Percentiles rank a stretch among this genome's conserved stretches.
Evolutionary conservation across 2,888 invertebrate species (phyloP).

Genomic region (Ectemnius lituratus): DNA sequence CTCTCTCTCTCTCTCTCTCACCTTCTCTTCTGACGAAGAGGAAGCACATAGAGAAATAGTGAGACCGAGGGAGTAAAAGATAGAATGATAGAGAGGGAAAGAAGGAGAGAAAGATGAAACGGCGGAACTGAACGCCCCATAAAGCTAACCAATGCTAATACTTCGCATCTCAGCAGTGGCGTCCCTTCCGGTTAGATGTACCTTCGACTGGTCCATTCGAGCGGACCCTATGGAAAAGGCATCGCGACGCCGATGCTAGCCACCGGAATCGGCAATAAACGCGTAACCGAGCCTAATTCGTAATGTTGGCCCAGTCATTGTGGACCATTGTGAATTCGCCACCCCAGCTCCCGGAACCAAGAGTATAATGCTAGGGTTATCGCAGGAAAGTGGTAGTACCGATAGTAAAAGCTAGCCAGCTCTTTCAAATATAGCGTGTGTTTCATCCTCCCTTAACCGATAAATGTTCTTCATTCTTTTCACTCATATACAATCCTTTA

Average conservation of each 20-base stretch:
- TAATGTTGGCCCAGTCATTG: constrained; percentile 71
- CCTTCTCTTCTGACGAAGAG: constrained; percentile 12
- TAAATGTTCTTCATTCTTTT: not conserved
- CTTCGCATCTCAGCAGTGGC: constrained; percentile 74
- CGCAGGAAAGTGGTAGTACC: constrained; percentile 75
- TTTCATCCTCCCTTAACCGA: not conserved
- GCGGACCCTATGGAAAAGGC: constrained; percentile 46
- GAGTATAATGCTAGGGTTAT: constrained; percentile 68
- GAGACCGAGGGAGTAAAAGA: constrained; percentile 30
- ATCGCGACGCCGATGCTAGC: constrained; percentile 64
- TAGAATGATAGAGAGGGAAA: constrained; percentile 45
- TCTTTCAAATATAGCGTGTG: constrained; percentile 43
- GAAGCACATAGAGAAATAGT: constrained; percentile 14
- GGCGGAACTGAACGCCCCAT: constrained; percentile 80
- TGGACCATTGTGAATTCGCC: constrained; percentile 63
- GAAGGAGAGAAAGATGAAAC: constrained; percentile 57
- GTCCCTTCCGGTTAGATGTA: constrained; percentile 58
- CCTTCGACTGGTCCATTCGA: constrained; percentile 13
- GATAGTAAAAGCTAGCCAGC: constrained; percentile 63
- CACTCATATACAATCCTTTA: too few species aligned
- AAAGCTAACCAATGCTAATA: constrained; percentile 83
- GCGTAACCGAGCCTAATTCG: constrained; percentile 78
- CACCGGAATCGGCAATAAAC: constrained; percentile 76
- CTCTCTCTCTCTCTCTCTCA: constrained; percentile 20
- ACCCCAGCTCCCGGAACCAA: constrained; percentile 52